Conservation (phyloP, 2,888 invertebrate genomes). For the Polyommatus icarus region DNA sequence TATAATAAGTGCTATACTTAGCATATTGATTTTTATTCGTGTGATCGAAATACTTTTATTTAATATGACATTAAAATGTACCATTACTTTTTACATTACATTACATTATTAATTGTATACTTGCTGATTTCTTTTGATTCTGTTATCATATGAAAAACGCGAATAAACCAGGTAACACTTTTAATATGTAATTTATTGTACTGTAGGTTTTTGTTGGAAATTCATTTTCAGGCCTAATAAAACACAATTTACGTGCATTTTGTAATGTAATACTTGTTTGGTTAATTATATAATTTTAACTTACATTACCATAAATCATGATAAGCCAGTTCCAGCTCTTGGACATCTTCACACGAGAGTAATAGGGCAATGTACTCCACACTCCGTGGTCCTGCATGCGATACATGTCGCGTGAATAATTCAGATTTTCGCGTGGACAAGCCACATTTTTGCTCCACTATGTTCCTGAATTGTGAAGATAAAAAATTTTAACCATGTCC, state of each 20-base stretch:
- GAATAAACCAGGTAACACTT: background rate
- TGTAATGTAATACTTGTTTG: background rate
- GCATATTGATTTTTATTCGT: background rate
- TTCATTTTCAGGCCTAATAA: no score
- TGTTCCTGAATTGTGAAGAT: conserved; percentile 38
- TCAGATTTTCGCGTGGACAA: conserved; percentile 46
- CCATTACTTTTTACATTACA: background rate
- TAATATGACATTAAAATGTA: background rate
- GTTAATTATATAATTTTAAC: background rate
- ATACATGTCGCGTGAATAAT: conserved; percentile 52
- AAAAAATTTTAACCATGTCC: conserved; percentile 14
- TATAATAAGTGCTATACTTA: background rate
- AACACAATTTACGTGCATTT: no score
- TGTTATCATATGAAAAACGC: background rate
- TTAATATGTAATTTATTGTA: no score
- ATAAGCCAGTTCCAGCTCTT: conserved; percentile 32
- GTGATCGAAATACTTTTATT: background rate
- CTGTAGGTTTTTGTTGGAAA: no score
- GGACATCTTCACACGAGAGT: conserved; percentile 41
- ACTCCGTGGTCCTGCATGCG: conserved; percentile 50
- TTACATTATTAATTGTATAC: no score
- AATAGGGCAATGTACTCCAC: conserved; percentile 50
- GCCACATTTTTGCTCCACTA: conserved; percentile 42
- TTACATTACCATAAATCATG: background rate
- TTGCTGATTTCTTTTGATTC: background rate